Percentiles rank a stretch among this genome's conserved stretches.
These are phyloP conservation scores for Tragelaphus buxtoni DNA, from an alignment of 2,113 vertebrate species.

Conservation along the genomic window DNA sequence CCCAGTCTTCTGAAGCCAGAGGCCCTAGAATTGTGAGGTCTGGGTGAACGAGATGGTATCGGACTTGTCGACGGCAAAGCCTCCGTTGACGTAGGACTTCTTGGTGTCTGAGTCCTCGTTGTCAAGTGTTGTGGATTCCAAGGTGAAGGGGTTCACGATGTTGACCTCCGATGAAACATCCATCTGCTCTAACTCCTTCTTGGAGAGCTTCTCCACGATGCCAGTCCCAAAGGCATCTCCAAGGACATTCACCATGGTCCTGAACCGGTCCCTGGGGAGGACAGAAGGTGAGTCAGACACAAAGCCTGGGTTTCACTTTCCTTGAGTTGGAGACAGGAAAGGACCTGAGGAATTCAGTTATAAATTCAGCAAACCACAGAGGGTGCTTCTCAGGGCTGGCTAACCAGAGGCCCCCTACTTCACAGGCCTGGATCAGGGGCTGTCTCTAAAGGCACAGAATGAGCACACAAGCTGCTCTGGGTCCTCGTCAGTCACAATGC, in stretches of 20 bases:
- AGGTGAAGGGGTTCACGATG: constrained; percentile 92
- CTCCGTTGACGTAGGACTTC: constrained; percentile 95
- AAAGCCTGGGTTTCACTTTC: not conserved
- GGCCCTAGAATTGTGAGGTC: constrained; percentile 94
- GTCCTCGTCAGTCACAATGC: not conserved
- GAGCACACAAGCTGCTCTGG: not conserved
- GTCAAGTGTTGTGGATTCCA: constrained; percentile 87
- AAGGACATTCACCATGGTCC: constrained; percentile 97
- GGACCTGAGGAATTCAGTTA: not conserved
- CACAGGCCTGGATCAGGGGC: not conserved
- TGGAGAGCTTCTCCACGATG: constrained; percentile 95
- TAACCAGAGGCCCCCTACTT: not conserved
- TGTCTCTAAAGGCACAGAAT: not conserved
- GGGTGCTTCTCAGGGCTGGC: not conserved
- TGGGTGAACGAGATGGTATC: constrained; percentile 96
- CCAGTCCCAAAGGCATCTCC: constrained; percentile 95
- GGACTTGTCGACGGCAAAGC: constrained; percentile 95
- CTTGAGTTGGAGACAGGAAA: not conserved
- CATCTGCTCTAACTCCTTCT: constrained; percentile 92
- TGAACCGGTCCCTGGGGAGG: constrained; percentile 92
- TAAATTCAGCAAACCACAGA: not conserved
- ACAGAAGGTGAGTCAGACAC: constrained; percentile 51
- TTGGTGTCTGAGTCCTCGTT: constrained; percentile 88
- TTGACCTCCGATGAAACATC: constrained; percentile 90
- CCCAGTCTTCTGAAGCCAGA: constrained; percentile 32